Evolutionary conservation across 2,797 vertebrate genomes (phyloP).

Genomic region (Percopsis omiscomaycus): DNA sequence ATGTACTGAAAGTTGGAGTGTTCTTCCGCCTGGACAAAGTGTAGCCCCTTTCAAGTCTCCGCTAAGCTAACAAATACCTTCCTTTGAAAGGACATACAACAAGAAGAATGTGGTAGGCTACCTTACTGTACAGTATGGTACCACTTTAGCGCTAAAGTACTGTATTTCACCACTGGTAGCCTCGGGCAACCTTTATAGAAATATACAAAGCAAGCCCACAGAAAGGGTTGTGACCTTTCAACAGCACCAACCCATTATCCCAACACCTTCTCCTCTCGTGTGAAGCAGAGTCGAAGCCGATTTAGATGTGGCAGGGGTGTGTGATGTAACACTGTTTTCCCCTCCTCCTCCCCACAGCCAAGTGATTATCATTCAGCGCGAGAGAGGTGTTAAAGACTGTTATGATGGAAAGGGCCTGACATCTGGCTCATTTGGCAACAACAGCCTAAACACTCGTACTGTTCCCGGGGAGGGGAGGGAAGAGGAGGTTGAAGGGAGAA

Average conservation of each 20-base stretch:
- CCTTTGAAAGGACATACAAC: no score
- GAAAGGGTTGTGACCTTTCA: background rate
- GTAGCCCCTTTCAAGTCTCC: no score
- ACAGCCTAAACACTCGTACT: constrained; percentile 30
- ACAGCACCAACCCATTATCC: background rate
- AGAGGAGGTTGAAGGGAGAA: background rate
- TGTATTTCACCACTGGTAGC: no score
- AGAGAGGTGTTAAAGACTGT: constrained; percentile 29
- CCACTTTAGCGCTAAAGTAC: no score
- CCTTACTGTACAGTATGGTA: no score
- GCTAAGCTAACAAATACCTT: no score
- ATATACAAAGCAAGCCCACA: no score
- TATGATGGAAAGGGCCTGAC: constrained; percentile 33
- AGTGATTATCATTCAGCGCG: constrained; percentile 42
- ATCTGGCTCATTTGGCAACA: constrained; percentile 52
- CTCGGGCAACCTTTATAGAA: no score
- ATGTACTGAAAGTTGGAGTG: no score
- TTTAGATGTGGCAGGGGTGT: constrained; percentile 6
- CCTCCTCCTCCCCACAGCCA: constrained; percentile 5
- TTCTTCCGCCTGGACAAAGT: no score
- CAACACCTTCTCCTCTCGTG: background rate
- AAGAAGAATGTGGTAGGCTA: no score
- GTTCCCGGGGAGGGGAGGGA: constrained; percentile 11
- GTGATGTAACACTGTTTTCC: constrained; percentile 17
- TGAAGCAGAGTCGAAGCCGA: constrained; percentile 3